Evolutionary conservation across 2,113 vertebrate species (phyloP).

Genomic region (Thoracochromis brauschi): DNA sequence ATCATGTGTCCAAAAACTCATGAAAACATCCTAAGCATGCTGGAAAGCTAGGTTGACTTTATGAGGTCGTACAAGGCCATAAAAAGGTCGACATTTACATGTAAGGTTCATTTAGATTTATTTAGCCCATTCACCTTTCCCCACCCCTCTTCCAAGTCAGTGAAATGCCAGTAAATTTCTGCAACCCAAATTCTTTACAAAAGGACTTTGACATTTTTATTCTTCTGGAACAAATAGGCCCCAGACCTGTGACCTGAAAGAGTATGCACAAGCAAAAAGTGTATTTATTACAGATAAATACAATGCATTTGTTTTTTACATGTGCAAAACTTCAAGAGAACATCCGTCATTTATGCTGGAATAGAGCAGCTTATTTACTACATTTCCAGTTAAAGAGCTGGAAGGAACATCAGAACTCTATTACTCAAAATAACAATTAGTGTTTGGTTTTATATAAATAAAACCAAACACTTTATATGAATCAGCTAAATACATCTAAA

Average conservation of each 20-base stretch:
- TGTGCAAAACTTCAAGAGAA: not conserved
- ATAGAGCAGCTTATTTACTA: not conserved
- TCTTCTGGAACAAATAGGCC: constrained; percentile 12
- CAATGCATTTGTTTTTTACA: not conserved
- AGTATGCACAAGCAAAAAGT: not conserved
- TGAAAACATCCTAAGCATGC: not conserved
- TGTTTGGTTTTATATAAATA: not conserved
- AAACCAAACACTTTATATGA: not conserved
- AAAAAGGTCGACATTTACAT: constrained; percentile 27
- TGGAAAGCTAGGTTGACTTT: not conserved
- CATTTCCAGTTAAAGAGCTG: not conserved
- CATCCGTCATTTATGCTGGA: not conserved
- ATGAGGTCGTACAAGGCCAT: not conserved
- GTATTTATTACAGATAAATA: not conserved
- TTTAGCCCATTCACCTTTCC: constrained; percentile 8
- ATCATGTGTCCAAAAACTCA: not conserved
- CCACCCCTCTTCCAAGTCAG: not conserved
- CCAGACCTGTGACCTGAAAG: not conserved
- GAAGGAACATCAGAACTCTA: not conserved
- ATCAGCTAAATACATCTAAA: not conserved
- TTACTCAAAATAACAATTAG: not conserved
- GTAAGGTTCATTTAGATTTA: not conserved
- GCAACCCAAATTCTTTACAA: constrained; percentile 4
- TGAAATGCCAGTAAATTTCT: constrained; percentile 9
- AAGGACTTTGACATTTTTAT: constrained; percentile 29